Base-by-base conservation (phyloP, 2,113 vertebrate species). In the Speoplatyrhinus poulsoni region DNA sequence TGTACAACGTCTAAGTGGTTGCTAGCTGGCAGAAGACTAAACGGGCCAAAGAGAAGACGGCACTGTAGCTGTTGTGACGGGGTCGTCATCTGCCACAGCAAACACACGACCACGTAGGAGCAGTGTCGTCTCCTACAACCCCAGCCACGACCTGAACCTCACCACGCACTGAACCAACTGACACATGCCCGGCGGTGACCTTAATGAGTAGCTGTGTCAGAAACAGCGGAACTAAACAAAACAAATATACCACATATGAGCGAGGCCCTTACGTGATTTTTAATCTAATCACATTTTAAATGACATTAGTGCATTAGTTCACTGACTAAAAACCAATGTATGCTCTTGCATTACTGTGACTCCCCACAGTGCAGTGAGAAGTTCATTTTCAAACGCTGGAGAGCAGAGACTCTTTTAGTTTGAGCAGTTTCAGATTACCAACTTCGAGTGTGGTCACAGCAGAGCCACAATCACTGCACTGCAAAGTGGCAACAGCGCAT, bases 141-240 rank as follows among this genome's bases (percentile, higher is more conserved):
- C 19, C 1, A 19, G 19, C 19, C 19, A 19, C 19, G 19, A 19
- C 19, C 19, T 19, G 19, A 19, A 19, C 19, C 19, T 1, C 19
- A 19, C 65, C 0, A 7, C 17, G 9, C 46, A 11, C 56, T 63
- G 33, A 67, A 33, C 62, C 56, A 63, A 69, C 55, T 47, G 53
- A 55, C 26, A 67, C 60, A 57, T 17, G 10, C 54, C 62, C n/a
- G 4, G 32, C 60, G 72, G 72, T 46, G 63, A n/a, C 70, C 76
- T 65, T 60, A 70, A 83, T 74, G 79, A 75, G 52, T 76, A 62
- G 53, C 66, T 19, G 72, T 56, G 64, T 67, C 62, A 32, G 16
- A 41, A 41, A 41, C 36, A 8, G 36, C 36, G 2, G 26, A 26
- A 26, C 26, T 26, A 26, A 26, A 26, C 26, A 41, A 41, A 41